Conservation (phyloP, 2,888 invertebrate species). For the Athalia circularis region DNA sequence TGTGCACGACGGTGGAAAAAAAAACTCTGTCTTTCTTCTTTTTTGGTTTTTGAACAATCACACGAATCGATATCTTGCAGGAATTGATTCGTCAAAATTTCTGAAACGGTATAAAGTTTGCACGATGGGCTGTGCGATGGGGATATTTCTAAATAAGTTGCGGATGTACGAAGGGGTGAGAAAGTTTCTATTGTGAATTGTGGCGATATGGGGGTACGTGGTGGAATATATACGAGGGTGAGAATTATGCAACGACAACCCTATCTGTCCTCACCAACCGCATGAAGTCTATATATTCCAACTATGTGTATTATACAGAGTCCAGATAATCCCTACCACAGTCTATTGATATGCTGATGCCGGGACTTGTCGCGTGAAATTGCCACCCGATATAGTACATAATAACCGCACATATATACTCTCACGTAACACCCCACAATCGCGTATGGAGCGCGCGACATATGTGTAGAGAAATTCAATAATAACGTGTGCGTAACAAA, state of each 20-base stretch:
- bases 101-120: too few relatives aligned
- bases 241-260: conserved; percentile 60
- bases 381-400: conserved; percentile 71
- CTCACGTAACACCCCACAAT: neutral
- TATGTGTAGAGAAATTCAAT: neutral
- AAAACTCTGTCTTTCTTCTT: too few relatives aligned
- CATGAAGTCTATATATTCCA: conserved; percentile 16
- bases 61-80: too few relatives aligned
- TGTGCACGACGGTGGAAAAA: too few relatives aligned
- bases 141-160: too few relatives aligned
- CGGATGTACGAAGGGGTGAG: too few relatives aligned
- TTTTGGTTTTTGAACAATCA: too few relatives aligned
- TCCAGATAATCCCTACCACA: conserved; percentile 70
- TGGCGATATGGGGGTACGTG: neutral
- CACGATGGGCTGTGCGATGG: too few relatives aligned
- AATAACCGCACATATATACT: neutral
- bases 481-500: too few relatives aligned
- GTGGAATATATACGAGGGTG: conserved; percentile 2
- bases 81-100: too few relatives aligned
- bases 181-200: too few relatives aligned
- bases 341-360: conserved; percentile 74
- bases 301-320: conserved; percentile 68
- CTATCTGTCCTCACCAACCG: conserved; percentile 72
- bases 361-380: conserved; percentile 74
- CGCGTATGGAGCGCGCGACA: neutral